These are phyloP conservation scores for Amblyornis subalaris DNA, from an alignment of 2,113 vertebrate species.

Conservation along the genomic window DNA sequence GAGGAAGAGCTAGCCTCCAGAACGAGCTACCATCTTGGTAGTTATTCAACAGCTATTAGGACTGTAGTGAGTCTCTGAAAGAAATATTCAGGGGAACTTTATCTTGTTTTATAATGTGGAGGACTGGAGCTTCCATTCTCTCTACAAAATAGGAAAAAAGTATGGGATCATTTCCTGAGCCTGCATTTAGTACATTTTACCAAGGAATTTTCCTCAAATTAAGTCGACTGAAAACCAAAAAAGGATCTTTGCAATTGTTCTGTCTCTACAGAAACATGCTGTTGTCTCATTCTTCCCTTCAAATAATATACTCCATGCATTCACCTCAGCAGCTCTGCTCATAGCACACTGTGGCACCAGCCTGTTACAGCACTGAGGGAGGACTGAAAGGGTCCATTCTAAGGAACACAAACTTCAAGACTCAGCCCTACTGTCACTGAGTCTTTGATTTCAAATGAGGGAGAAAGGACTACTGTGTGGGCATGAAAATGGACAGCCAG, in stretches of 20 bases:
- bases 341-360: conserved; percentile 21
- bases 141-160: neutral
- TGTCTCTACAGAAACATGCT: neutral
- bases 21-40: neutral
- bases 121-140: neutral
- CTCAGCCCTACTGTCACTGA: neutral
- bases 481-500: conserved; percentile 28
- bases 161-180: neutral
- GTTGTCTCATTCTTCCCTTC: neutral
- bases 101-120: neutral
- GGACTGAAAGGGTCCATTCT: conserved; percentile 45
- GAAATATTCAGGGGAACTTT: neutral
- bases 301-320: neutral
- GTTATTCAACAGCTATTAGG: neutral
- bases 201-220: neutral
- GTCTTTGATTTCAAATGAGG: conserved; percentile 36
- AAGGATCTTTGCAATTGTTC: neutral
- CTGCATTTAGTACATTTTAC: neutral
- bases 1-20: neutral
- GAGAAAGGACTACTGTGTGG: conserved; percentile 42
- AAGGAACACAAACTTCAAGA: conserved; percentile 15
- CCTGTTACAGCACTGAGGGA: neutral
- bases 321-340: conserved; percentile 33
- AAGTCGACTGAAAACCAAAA: neutral
- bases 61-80: neutral